These are phyloP conservation scores for Epinephelus awoara DNA, from an alignment of 2,797 vertebrate species.

Conservation along the genomic window DNA sequence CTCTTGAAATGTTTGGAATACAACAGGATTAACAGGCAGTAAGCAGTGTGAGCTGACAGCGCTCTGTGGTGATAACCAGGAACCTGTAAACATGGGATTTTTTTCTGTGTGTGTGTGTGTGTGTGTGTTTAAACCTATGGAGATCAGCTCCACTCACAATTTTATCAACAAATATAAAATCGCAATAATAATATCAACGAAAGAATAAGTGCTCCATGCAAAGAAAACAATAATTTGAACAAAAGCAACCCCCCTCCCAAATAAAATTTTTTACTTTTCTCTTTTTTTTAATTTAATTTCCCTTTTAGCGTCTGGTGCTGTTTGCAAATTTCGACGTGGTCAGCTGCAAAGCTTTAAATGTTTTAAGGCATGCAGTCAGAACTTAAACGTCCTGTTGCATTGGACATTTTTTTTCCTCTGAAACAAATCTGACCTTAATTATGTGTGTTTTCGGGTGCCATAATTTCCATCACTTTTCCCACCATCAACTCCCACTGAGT, in stretches of 20 bases:
- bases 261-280: conserved; percentile 14
- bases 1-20: conserved; percentile 76
- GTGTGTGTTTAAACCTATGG: conserved; percentile 62
- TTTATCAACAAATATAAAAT: conserved; percentile 73
- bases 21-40: conserved; percentile 72
- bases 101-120: neutral
- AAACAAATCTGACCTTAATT: conserved; percentile 64
- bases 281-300: conserved; percentile 45
- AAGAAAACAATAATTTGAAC: conserved; percentile 68
- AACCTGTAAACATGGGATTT: conserved; percentile 84
- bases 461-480: conserved; percentile 57
- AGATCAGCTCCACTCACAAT: conserved; percentile 73
- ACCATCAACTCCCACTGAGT: conserved; percentile 64
- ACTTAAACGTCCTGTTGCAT: conserved; percentile 76
- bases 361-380: conserved; percentile 82
- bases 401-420: conserved; percentile 63
- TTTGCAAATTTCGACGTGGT: conserved; percentile 78
- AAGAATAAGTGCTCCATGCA: conserved; percentile 90
- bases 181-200: conserved; percentile 70
- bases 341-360: conserved; percentile 70
- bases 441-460: conserved; percentile 66
- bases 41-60: conserved; percentile 78
- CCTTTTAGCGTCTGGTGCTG: conserved; percentile 78
- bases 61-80: conserved; percentile 70
- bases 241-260: conserved; percentile 42